phyloP scores from a whole-genome alignment of 2,113 vertebrate species.

The Gracilinanus agilis region DNA sequence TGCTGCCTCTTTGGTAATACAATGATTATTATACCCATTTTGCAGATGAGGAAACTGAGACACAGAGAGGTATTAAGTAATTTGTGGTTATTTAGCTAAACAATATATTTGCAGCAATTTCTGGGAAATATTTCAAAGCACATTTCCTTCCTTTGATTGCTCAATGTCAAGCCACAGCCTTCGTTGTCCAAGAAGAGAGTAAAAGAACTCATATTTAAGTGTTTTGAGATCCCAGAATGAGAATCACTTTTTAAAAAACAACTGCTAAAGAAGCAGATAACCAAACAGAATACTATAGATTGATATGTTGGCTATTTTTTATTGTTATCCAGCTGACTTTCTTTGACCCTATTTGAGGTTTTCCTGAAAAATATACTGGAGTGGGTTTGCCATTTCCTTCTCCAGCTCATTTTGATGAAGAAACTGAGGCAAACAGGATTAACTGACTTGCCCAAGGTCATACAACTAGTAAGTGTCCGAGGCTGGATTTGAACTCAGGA shows the following conservation, averaged over 20 bases:
- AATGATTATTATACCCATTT: background rate
- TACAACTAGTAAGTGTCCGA: background rate
- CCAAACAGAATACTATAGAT: too few species aligned
- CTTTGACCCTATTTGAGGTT: background rate
- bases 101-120: background rate
- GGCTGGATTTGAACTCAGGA: background rate
- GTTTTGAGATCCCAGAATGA: slow-evolving; percentile 36
- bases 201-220: slow-evolving; percentile 38
- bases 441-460: background rate
- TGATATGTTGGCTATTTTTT: too few species aligned
- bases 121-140: slow-evolving; percentile 17
- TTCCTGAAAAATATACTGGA: background rate
- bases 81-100: background rate
- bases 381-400: background rate
- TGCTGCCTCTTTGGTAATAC: slow-evolving; percentile 21
- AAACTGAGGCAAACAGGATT: background rate
- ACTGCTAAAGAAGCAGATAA: too few species aligned
- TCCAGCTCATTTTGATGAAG: background rate
- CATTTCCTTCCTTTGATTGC: slow-evolving; percentile 7
- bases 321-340: background rate
- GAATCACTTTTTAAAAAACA: too few species aligned
- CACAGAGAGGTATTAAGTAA: background rate
- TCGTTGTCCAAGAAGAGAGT: slow-evolving; percentile 17
- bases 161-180: slow-evolving; percentile 19
- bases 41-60: background rate